phyloP scores from a whole-genome alignment of 2,888 invertebrate genomes.

The Andrena fulva region DNA sequence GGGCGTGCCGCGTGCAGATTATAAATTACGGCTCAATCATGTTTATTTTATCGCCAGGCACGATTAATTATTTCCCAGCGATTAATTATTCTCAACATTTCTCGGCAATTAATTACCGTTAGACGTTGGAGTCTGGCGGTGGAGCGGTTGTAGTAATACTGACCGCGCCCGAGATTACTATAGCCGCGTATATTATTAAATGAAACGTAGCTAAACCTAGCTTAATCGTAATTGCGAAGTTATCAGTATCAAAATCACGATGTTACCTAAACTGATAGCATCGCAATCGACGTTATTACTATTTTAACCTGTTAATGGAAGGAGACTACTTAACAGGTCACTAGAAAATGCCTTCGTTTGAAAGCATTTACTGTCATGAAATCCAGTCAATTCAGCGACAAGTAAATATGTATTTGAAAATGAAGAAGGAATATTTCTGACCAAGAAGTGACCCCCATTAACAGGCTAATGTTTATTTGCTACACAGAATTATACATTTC shows the following conservation, averaged over 20 bases:
- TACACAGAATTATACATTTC: too few species aligned
- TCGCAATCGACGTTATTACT: not conserved
- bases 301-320: too few species aligned
- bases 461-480: too few species aligned
- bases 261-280: not conserved
- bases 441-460: too few species aligned
- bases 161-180: conserved; percentile 6
- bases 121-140: conserved; percentile 31
- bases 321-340: too few species aligned
- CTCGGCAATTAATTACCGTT: conserved; percentile 66
- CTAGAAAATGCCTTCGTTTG: too few species aligned
- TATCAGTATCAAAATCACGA: too few species aligned
- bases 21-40: conserved; percentile 58
- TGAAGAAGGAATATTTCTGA: too few species aligned
- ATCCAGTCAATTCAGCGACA: too few species aligned
- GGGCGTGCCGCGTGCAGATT: conserved; percentile 22
- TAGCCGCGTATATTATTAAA: not conserved
- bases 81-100: conserved; percentile 63
- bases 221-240: not conserved
- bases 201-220: not conserved
- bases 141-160: conserved; percentile 43
- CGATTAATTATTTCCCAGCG: conserved; percentile 63
- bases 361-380: too few species aligned
- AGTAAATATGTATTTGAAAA: too few species aligned
- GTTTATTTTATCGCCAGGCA: conserved; percentile 45